These are phyloP conservation scores for Zaprionus nigranus DNA, from an alignment of 1,140 invertebrate species.

Conservation along the genomic window DNA sequence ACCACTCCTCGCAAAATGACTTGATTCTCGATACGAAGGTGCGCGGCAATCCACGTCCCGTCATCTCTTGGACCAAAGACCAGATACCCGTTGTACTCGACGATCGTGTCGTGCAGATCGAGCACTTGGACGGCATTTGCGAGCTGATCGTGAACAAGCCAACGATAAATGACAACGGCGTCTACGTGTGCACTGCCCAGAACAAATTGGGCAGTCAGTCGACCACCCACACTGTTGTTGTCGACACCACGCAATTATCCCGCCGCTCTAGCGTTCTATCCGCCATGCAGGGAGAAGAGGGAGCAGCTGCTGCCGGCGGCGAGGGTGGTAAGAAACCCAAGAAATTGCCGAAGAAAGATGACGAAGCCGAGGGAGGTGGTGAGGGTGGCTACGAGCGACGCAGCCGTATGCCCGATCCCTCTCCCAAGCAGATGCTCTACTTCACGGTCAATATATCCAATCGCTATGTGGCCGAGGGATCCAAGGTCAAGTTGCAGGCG, in stretches of 20 bases:
- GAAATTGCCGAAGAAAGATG: conserved; percentile 64
- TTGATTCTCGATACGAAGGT: conserved; percentile 91
- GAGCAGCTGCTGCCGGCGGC: conserved; percentile 44
- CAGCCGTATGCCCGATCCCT: conserved; percentile 74
- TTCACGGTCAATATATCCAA: conserved; percentile 80
- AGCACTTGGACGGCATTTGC: conserved; percentile 90
- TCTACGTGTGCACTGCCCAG: conserved; percentile 90
- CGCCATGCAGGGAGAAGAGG: conserved; percentile 59
- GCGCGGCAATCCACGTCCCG: conserved; percentile 89
- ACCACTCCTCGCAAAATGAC: conserved; percentile 89
- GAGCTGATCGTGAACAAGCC: conserved; percentile 89
- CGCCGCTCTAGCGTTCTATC: conserved; percentile 73
- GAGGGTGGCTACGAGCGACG: conserved; percentile 78
- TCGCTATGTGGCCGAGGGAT: conserved; percentile 80
- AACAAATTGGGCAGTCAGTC: conserved; percentile 85
- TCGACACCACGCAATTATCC: conserved; percentile 69
- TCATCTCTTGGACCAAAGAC: conserved; percentile 92
- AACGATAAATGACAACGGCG: conserved; percentile 87
- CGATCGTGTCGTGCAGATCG: conserved; percentile 88
- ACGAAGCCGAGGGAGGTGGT: conserved; percentile 61
- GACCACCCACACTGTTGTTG: conserved; percentile 80
- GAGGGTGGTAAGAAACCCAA: conserved; percentile 47
- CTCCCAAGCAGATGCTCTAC: conserved; percentile 80
- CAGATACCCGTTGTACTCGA: conserved; percentile 86
- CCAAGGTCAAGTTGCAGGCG: conserved; percentile 81